Percentiles rank a stretch among this genome's conserved stretches.
Conservation (phyloP, 2,888 invertebrate genomes). For the Sepioteuthis lessoniana region DNA sequence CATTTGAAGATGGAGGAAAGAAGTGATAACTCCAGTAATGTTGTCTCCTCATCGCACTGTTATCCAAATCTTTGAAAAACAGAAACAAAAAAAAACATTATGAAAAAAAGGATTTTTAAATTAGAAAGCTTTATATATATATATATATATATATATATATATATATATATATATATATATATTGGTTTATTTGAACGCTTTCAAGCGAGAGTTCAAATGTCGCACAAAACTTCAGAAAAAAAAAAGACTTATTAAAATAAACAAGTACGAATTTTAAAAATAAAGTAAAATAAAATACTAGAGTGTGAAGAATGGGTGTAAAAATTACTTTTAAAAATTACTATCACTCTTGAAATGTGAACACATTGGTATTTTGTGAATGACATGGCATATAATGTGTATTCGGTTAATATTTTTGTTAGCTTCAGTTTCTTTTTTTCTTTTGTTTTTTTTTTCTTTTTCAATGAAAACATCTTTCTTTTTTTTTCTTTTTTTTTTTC, state of each 20-base stretch:
- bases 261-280: not conserved
- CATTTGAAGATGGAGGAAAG: not conserved
- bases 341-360: not conserved
- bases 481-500: not conserved
- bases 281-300: too few species aligned
- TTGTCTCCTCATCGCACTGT: not conserved
- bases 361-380: not conserved
- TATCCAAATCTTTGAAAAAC: not conserved
- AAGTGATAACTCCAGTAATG: not conserved
- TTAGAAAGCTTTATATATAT: not conserved
- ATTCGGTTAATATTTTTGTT: slow-evolving; percentile 15
- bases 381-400: not conserved
- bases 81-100: not conserved
- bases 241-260: not conserved
- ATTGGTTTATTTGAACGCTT: not conserved
- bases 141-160: too few species aligned
- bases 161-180: too few species aligned
- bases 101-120: not conserved
- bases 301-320: not conserved
- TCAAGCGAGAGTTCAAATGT: not conserved
- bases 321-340: not conserved
- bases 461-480: not conserved
- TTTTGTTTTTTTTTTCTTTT: not conserved
- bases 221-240: not conserved
- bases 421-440: not conserved